Base-by-base conservation (phyloP, 1,140 invertebrate species). In the Helicorthomorpha holstii region DNA sequence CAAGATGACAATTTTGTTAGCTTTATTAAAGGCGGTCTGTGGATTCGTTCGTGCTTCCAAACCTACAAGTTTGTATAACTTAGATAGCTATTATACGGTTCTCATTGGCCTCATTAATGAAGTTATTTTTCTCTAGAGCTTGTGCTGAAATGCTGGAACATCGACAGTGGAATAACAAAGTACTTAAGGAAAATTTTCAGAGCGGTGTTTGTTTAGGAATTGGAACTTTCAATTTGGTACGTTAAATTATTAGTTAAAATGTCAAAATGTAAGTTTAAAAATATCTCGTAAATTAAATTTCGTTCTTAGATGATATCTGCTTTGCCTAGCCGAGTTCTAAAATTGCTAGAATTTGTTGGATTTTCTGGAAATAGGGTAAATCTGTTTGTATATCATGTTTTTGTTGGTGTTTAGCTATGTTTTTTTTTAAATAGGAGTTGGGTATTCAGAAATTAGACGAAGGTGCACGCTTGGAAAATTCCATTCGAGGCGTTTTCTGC, bases 1-100 rank as follows among this genome's bases (percentile, higher is more conserved):
- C 88, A 94, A 61, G 91, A 96, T 64, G 93, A 98, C 66, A 93
- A 85, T 58, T 70, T 97, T 41, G 76, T 90, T 16, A 91, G 86
- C 64, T 87, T 98, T 61, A 81, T 97, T 23, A 89, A 86, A 63
- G 92, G 90, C 54, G 89, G 89, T 53, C 71, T 96, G 38, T 91
- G 92, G 72, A 91, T 97, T 58, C 77, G 88, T 59, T 80, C 82
- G 45, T 95, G 91, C 64, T 93, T 83, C 70, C 80, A 84, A 66
- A 82, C 82, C 1, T 96, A 94, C 70, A 92, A 89, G 90, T 94
- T 78, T 77, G 73, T 34, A 7, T 34, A 34, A 34, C 7, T 34
- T n/a, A n/a, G n/a, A n/a, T n/a, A n/a, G n/a, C n/a, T n/a, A n/a
- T n/a, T n/a, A n/a, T n/a, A n/a, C n/a, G 49, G 12, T 29, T 24